A percentile compares a stretch with the other conserved stretches of the same genome.
Conservation (phyloP, 2,797 vertebrate species). For the Heterohyrax brucei region DNA sequence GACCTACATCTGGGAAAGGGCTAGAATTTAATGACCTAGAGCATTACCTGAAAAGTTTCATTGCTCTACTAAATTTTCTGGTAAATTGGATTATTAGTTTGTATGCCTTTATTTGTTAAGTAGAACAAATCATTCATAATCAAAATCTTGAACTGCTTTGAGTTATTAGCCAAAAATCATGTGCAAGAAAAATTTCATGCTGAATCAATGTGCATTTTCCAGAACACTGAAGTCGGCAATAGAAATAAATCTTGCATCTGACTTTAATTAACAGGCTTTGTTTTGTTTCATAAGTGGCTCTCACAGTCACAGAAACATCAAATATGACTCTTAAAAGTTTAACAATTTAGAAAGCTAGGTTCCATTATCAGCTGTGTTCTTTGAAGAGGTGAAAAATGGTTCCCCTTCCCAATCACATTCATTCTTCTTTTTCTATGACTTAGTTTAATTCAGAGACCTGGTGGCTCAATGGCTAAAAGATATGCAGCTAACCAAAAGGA, state of each 20-base stretch:
- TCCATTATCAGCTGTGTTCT: background rate
- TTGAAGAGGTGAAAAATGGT: slow-evolving; percentile 21
- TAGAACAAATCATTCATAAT: slow-evolving; percentile 76
- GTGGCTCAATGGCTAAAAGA: too few species aligned
- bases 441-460: slow-evolving; percentile 28
- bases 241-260: slow-evolving; percentile 47
- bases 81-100: slow-evolving; percentile 32
- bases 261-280: slow-evolving; percentile 13
- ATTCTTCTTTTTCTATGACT: slow-evolving; percentile 48
- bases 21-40: background rate
- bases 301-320: slow-evolving; percentile 37
- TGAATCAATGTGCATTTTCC: slow-evolving; percentile 53
- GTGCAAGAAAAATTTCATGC: slow-evolving; percentile 53
- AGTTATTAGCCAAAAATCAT: slow-evolving; percentile 48
- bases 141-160: slow-evolving; percentile 72
- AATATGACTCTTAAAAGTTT: slow-evolving; percentile 41
- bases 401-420: background rate
- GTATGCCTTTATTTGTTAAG: slow-evolving; percentile 61
- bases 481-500: too few species aligned
- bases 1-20: background rate
- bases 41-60: background rate
- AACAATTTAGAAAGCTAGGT: slow-evolving; percentile 2
- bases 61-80: slow-evolving; percentile 47
- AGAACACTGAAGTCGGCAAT: slow-evolving; percentile 27
- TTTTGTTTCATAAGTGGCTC: slow-evolving; percentile 59